phyloP scores from a whole-genome alignment of 1,140 invertebrate species.

The Nephotettix cincticeps region DNA sequence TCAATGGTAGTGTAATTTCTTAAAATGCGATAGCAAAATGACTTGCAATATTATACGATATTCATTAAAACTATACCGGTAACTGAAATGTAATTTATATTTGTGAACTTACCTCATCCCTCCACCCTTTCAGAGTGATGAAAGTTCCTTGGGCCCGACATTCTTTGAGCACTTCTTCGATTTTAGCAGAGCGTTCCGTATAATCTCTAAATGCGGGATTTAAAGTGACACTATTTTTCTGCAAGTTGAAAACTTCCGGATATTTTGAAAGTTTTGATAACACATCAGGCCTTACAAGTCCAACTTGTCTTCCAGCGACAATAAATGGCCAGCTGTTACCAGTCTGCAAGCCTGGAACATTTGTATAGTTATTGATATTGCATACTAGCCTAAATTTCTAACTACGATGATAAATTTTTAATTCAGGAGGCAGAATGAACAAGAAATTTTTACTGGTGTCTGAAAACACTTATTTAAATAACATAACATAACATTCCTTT shows the following conservation, averaged over 20 bases:
- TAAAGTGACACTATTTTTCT: conserved; percentile 67
- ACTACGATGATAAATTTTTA: too few species aligned
- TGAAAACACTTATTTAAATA: too few species aligned
- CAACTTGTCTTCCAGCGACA: conserved; percentile 84
- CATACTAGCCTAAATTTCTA: too few species aligned
- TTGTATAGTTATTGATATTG: too few species aligned
- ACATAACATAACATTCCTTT: too few species aligned
- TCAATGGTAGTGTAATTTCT: too few species aligned
- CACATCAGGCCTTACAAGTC: conserved; percentile 79
- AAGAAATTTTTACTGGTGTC: too few species aligned
- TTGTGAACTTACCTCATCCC: conserved; percentile 82
- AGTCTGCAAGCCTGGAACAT: conserved; percentile 62
- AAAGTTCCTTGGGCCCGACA: conserved; percentile 65
- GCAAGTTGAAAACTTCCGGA: conserved; percentile 67
- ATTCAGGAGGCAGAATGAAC: too few species aligned
- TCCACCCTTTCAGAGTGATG: conserved; percentile 79
- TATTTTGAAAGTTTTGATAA: conserved; percentile 74
- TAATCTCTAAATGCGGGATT: conserved; percentile 84
- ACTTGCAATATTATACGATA: too few species aligned
- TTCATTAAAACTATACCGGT: too few species aligned
- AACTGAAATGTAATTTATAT: too few species aligned
- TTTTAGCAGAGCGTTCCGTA: conserved; percentile 69
- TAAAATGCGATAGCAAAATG: too few species aligned
- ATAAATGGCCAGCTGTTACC: conserved; percentile 82
- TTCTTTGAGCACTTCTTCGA: conserved; percentile 77